Conservation (phyloP, 1,140 invertebrate genomes). For the Melitaea cinxia region DNA sequence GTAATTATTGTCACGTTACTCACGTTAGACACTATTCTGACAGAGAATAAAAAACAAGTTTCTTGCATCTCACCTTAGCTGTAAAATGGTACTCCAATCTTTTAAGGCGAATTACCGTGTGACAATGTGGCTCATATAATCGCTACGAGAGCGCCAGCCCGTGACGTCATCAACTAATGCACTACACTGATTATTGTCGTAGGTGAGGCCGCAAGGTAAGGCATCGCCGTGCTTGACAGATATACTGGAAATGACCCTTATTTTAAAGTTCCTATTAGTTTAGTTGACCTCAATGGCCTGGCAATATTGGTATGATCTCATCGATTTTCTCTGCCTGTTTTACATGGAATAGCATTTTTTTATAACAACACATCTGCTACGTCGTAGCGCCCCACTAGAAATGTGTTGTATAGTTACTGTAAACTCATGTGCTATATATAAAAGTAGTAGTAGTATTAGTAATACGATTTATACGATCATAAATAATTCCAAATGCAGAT, state of each 20-base stretch:
- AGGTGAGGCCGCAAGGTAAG: slow-evolving; percentile 48
- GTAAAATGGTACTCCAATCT: slow-evolving; percentile 42
- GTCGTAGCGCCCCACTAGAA: no score
- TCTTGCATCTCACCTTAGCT: slow-evolving; percentile 12
- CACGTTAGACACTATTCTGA: not conserved
- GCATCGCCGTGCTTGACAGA: slow-evolving; percentile 17
- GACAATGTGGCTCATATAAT: slow-evolving; percentile 38
- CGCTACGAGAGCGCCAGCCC: slow-evolving; percentile 45
- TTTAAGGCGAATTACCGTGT: slow-evolving; percentile 55
- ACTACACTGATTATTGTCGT: slow-evolving; percentile 57
- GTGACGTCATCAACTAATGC: slow-evolving; percentile 76
- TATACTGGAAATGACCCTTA: slow-evolving; percentile 30
- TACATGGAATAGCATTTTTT: no score
- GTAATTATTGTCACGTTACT: not conserved
- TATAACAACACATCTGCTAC: no score
- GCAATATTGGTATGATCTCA: no score
- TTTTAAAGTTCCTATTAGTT: not conserved
- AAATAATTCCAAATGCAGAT: no score
- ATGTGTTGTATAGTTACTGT: no score
- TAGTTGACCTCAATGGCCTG: no score
- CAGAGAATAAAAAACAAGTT: slow-evolving; percentile 5
- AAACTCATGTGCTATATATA: no score
- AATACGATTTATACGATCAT: no score
- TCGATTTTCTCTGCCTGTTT: no score
- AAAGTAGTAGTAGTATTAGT: no score